A percentile compares a stretch with the other conserved stretches of the same genome.
phyloP scores from a whole-genome alignment of 2,888 invertebrate species.

The Acronicta alni region DNA sequence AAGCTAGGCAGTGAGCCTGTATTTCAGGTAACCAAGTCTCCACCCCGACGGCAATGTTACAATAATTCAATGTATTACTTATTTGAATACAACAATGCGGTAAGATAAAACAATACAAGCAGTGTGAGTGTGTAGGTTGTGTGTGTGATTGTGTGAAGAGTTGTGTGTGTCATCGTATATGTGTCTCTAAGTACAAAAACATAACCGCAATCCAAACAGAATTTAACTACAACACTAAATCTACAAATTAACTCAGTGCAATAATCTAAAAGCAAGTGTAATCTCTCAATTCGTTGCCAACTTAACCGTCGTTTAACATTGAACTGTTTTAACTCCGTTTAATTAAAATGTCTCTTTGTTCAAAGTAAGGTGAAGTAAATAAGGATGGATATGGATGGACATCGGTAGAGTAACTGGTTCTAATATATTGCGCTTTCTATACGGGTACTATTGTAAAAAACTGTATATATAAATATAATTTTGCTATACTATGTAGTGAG shows the following conservation, averaged over 20 bases:
- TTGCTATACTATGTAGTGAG: too few relatives aligned
- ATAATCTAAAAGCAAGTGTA: conserved; percentile 42
- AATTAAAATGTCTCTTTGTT: conserved; percentile 49
- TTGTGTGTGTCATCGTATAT: too few relatives aligned
- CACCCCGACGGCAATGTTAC: too few relatives aligned
- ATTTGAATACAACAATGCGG: too few relatives aligned
- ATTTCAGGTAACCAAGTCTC: too few relatives aligned
- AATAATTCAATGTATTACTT: too few relatives aligned
- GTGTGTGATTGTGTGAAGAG: too few relatives aligned
- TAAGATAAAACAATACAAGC: too few relatives aligned
- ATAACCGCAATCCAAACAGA: background rate
- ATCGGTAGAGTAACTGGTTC: conserved; percentile 41
- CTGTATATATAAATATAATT: too few relatives aligned
- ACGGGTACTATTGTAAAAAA: conserved; percentile 6
- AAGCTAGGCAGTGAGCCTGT: too few relatives aligned
- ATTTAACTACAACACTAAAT: conserved; percentile 9
- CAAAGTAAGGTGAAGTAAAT: conserved; percentile 34
- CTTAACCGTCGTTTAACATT: conserved; percentile 36
- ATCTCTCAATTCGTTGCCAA: conserved; percentile 38
- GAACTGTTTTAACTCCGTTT: conserved; percentile 38
- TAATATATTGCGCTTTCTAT: conserved; percentile 25
- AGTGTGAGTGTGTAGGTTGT: too few relatives aligned
- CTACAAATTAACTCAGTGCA: conserved; percentile 17
- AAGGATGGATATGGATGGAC: conserved; percentile 26
- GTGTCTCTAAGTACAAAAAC: too few relatives aligned